phyloP scores from a whole-genome alignment of 1,140 invertebrate genomes.

The Scaptomyza montana region DNA sequence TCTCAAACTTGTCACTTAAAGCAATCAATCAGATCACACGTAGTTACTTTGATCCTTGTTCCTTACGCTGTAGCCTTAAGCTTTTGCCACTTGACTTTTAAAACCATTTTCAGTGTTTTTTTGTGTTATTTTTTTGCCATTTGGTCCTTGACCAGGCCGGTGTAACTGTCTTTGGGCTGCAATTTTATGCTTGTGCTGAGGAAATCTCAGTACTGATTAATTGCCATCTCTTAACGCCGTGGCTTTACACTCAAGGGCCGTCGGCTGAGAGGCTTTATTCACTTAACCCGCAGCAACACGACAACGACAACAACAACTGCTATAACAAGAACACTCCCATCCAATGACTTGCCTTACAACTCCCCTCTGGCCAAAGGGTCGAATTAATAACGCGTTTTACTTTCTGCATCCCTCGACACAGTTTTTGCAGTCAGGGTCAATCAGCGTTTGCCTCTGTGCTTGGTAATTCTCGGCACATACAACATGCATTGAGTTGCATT shows the following conservation, averaged over 20 bases:
- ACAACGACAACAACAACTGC: constrained; percentile 4
- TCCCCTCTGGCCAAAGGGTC: constrained; percentile 28
- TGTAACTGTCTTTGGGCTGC: constrained; percentile 30
- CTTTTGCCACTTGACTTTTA: constrained; percentile 24
- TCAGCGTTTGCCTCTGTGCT: constrained; percentile 20
- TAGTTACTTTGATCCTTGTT: constrained; percentile 27
- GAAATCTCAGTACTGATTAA: constrained; percentile 58
- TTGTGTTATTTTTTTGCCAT: background rate
- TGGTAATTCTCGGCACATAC: constrained; percentile 35
- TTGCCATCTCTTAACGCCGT: constrained; percentile 54
- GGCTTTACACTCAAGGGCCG: constrained; percentile 44
- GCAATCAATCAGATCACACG: constrained; percentile 14
- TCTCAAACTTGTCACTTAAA: constrained; percentile 8
- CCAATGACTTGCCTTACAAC: background rate
- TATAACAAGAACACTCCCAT: constrained; percentile 11
- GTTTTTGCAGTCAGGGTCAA: constrained; percentile 41
- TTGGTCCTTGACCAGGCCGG: constrained; percentile 15
- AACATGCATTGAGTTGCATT: constrained; percentile 51
- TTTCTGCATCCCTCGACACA: constrained; percentile 46
- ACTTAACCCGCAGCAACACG: constrained; percentile 25
- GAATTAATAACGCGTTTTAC: constrained; percentile 50
- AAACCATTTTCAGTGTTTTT: constrained; percentile 1
- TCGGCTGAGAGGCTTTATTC: constrained; percentile 37
- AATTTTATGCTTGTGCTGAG: constrained; percentile 37
- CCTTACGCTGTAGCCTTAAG: constrained; percentile 4